Percentiles rank a stretch among this genome's conserved stretches.
Evolutionary conservation across 2,888 invertebrate species (phyloP).

Genomic region (Orchesella flavescens): DNA sequence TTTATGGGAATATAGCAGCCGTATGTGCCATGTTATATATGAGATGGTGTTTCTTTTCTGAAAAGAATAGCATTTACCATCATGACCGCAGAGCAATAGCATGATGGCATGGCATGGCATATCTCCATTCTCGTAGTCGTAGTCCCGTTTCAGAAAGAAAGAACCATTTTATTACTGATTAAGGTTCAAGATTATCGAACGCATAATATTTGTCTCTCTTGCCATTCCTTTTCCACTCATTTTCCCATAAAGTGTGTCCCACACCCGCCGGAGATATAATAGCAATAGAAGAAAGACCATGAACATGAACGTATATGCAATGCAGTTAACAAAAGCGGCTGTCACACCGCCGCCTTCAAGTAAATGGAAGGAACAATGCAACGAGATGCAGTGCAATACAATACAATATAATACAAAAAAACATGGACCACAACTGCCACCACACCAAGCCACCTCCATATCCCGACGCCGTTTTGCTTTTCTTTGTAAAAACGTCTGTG

Average conservation of each 20-base stretch:
- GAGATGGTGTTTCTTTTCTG: not conserved
- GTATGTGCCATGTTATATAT: conserved; percentile 6
- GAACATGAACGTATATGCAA: not conserved
- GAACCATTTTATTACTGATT: conserved; percentile 51
- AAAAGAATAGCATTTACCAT: too few relatives aligned
- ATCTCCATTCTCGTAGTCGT: not conserved
- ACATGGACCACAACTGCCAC: conserved; percentile 52
- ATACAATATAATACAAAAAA: conserved; percentile 22
- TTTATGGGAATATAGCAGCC: too few relatives aligned
- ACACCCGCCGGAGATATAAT: not conserved
- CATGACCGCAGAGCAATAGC: too few relatives aligned
- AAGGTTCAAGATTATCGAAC: conserved; percentile 57
- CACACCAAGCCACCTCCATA: conserved; percentile 8
- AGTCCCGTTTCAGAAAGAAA: conserved; percentile 11
- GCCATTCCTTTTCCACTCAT: not conserved
- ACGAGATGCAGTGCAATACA: conserved; percentile 13
- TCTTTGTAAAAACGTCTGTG: not conserved
- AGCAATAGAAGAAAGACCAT: not conserved
- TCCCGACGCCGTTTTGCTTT: not conserved
- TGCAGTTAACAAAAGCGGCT: not conserved
- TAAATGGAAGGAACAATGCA: not conserved
- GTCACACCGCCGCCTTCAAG: not conserved
- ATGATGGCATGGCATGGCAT: too few relatives aligned
- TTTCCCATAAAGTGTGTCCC: conserved; percentile 8
- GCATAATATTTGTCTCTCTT: conserved; percentile 13